A percentile compares a stretch with the other conserved stretches of the same genome.
phyloP scores from a whole-genome alignment of 2,888 invertebrate species.

The Dioctria linearis region DNA sequence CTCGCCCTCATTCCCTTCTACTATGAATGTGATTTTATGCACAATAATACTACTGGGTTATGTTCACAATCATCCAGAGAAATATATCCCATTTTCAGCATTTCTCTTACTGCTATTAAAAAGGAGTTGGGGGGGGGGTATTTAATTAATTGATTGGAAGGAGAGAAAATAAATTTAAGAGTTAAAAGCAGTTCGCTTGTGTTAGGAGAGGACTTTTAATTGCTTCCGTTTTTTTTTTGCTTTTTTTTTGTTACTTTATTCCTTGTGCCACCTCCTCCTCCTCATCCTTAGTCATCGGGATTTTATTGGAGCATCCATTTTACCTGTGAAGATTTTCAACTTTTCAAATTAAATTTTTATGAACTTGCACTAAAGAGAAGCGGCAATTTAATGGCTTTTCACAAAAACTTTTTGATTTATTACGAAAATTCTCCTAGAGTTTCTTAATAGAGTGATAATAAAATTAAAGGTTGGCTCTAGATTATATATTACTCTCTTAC shows the following conservation, averaged over 20 bases:
- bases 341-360: constrained; percentile 45
- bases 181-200: too few species aligned
- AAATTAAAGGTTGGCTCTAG: constrained; percentile 16
- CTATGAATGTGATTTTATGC: not conserved
- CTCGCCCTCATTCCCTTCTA: not conserved
- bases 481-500: too few species aligned
- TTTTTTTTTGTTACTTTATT: too few species aligned
- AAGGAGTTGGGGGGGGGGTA: not conserved
- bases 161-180: not conserved
- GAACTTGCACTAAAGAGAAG: constrained; percentile 38
- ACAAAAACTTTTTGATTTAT: constrained; percentile 31
- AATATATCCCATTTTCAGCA: too few species aligned
- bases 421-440: constrained; percentile 3
- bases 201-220: constrained; percentile 13
- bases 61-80: too few species aligned
- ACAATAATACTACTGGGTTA: not conserved
- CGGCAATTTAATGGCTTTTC: constrained; percentile 30
- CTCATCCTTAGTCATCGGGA: not conserved
- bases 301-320: not conserved
- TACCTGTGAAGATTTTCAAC: constrained; percentile 20
- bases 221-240: not conserved
- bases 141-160: constrained; percentile 32
- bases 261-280: too few species aligned
- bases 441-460: constrained; percentile 39
- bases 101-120: too few species aligned